Conservation (phyloP, 2,113 vertebrate species). For the Trematomus loennbergii region DNA sequence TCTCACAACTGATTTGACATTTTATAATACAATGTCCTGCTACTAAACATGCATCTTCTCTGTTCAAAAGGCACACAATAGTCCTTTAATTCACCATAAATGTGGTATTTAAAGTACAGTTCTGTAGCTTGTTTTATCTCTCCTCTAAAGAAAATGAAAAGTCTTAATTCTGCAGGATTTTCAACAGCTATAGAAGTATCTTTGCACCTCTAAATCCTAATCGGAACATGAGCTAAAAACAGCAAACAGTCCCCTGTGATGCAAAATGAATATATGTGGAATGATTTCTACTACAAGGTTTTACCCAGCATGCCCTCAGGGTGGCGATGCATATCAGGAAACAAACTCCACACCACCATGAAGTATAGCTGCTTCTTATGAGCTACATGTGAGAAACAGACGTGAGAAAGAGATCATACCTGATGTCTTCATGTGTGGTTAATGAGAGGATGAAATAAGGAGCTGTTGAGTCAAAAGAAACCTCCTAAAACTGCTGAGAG, state of each 20-base stretch:
- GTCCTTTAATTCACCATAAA: neutral
- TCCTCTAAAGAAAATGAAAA: neutral
- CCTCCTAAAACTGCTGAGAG: conserved; percentile 61
- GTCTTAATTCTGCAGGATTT: neutral
- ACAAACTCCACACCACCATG: neutral
- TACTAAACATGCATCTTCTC: neutral
- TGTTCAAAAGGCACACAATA: neutral
- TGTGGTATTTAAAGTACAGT: neutral
- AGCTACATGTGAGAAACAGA: neutral
- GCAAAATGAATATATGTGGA: neutral
- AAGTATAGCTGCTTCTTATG: conserved; percentile 28
- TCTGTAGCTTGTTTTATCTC: neutral
- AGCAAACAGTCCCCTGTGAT: neutral
- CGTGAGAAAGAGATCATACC: neutral
- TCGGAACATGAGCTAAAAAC: neutral
- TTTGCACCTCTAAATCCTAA: too few species aligned
- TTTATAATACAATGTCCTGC: too few species aligned
- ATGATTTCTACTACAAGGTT: neutral
- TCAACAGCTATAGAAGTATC: neutral
- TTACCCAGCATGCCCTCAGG: conserved; percentile 62
- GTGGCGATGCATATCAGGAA: conserved; percentile 71
- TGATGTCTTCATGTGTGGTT: conserved; percentile 66
- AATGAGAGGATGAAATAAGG: conserved; percentile 61
- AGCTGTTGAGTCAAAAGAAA: conserved; percentile 66
- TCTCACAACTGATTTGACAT: too few species aligned